Percentiles rank a stretch among this genome's conserved stretches.
These are phyloP conservation scores for Formicarius rufipectus DNA, from an alignment of 2,113 vertebrate species.

Conservation along the genomic window DNA sequence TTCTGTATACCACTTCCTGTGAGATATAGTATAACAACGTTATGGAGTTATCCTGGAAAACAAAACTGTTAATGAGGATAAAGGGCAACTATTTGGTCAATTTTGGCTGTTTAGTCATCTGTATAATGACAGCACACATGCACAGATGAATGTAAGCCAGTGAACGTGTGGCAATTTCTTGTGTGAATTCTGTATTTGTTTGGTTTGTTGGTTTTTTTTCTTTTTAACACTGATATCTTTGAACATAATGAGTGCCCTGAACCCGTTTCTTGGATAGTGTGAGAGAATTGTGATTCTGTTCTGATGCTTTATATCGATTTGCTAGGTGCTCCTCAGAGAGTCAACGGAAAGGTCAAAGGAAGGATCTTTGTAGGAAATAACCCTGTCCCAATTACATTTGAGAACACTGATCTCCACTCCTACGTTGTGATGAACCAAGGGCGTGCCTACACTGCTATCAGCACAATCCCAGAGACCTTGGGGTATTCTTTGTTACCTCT, in stretches of 20 bases:
- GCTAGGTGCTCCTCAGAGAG: conserved; percentile 91
- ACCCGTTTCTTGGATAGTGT: not conserved
- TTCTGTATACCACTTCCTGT: not conserved
- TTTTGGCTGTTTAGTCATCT: not conserved
- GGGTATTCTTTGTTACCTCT: conserved; percentile 89
- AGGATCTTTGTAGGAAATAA: conserved; percentile 83
- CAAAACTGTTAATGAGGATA: not conserved
- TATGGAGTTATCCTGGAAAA: not conserved
- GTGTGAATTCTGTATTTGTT: not conserved
- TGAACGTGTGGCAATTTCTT: not conserved
- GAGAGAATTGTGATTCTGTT: not conserved
- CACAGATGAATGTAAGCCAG: fast-evolving
- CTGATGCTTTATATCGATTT: conserved; percentile 1
- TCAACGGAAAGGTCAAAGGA: conserved; percentile 91
- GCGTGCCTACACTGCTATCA: conserved; percentile 93
- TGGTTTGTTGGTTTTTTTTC: not conserved
- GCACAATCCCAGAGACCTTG: conserved; percentile 81
- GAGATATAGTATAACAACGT: not conserved
- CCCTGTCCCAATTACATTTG: conserved; percentile 76
- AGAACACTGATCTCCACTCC: conserved; percentile 91
- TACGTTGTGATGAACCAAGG: conserved; percentile 95
- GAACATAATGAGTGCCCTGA: not conserved
- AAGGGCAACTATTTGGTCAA: not conserved
- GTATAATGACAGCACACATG: not conserved
- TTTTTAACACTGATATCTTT: not conserved